These are phyloP conservation scores for Semnornis frantzii DNA, from an alignment of 2,113 vertebrate genomes.

Conservation along the genomic window DNA sequence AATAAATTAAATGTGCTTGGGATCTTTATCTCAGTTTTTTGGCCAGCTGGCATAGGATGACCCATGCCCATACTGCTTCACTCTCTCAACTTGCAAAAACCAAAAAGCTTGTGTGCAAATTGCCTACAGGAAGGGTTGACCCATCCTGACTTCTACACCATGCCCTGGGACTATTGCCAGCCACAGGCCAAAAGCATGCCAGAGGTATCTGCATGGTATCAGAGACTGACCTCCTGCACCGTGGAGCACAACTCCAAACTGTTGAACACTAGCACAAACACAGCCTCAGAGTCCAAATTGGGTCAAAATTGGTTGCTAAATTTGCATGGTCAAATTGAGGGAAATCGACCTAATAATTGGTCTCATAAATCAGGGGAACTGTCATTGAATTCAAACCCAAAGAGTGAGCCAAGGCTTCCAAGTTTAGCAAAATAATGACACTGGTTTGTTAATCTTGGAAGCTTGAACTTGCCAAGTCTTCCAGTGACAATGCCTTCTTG, in stretches of 20 bases:
- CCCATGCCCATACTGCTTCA: fast-evolving
- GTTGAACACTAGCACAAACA: fast-evolving
- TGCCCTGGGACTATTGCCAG: not conserved
- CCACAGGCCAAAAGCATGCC: fast-evolving
- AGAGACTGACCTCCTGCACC: not conserved
- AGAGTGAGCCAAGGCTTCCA: not conserved
- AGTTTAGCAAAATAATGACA: not conserved
- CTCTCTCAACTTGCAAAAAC: not conserved
- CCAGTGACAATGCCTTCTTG: not conserved
- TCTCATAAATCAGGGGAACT: not conserved
- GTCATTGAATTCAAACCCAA: fast-evolving
- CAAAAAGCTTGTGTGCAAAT: not conserved
- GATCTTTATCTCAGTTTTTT: not conserved
- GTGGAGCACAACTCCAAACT: not conserved
- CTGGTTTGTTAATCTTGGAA: not conserved
- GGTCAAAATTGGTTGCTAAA: not conserved
- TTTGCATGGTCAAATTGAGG: not conserved
- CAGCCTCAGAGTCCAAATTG: not conserved
- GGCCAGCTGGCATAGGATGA: not conserved
- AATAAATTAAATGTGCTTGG: not conserved
- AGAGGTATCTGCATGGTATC: not conserved
- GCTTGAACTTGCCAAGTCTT: not conserved
- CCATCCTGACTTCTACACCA: not conserved
- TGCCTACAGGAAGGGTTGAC: not conserved
- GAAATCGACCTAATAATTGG: too few relatives aligned